These are phyloP conservation scores for Plectrocnemia conspersa DNA, from an alignment of 1,140 invertebrate genomes.

Conservation along the genomic window DNA sequence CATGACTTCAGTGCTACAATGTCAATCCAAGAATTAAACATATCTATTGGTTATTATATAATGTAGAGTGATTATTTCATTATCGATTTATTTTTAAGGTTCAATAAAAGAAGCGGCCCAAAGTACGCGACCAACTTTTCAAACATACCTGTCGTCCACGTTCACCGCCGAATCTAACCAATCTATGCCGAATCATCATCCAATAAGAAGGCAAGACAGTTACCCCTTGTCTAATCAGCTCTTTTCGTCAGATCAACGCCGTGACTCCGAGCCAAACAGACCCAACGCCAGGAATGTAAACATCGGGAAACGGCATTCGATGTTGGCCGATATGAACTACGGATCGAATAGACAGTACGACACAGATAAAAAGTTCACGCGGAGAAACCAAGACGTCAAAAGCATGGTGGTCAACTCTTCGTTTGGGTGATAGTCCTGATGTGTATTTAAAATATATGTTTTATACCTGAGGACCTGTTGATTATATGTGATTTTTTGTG, in stretches of 20 bases:
- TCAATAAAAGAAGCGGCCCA: constrained; percentile 64
- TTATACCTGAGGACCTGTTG: no score
- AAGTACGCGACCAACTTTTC: constrained; percentile 46
- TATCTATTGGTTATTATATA: no score
- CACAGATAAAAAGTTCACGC: constrained; percentile 37
- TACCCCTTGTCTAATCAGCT: constrained; percentile 33
- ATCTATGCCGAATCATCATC: no score
- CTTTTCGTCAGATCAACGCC: constrained; percentile 35
- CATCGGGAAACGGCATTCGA: constrained; percentile 46
- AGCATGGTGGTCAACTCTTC: constrained; percentile 45
- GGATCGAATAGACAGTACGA: constrained; percentile 19
- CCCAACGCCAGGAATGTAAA: constrained; percentile 41
- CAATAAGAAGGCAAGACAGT: constrained; percentile 33
- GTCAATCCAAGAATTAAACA: no score
- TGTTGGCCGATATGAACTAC: constrained; percentile 44
- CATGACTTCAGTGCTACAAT: no score
- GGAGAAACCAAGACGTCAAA: constrained; percentile 45
- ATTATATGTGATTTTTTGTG: no score
- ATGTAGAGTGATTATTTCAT: neutral
- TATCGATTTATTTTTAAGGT: constrained; percentile 31
- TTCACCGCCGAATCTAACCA: constrained; percentile 36
- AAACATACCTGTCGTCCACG: constrained; percentile 46
- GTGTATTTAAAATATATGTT: constrained; percentile 32
- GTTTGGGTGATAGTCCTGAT: constrained; percentile 46
- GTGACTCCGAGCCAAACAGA: constrained; percentile 46